Evolutionary conservation across 2,888 invertebrate genomes (phyloP), one percentile per base, ranked within the genome.

Genomic region (Ptilodon capucinus): DNA sequence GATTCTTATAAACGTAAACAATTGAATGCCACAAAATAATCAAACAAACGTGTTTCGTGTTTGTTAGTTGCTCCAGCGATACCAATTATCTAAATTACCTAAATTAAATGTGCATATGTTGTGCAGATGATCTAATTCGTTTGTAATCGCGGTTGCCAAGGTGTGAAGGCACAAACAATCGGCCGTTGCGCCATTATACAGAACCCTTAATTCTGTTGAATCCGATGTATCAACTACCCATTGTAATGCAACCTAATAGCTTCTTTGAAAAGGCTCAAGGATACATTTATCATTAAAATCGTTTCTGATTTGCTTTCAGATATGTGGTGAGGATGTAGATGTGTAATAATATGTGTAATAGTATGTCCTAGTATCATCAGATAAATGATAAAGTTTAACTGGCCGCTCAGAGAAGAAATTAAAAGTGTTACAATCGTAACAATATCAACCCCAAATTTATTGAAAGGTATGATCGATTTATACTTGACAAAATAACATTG

Each of bases 171-270:
- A 57, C 68, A 73, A 73, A 76, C 74, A 76, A 68, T 65, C 44
- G 57, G 47, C 48, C 43, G 40, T 66, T 61, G 53, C 52, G 54
- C 51, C 52, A 52, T 48, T 61, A 52, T 50, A 44, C 54, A 54
- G 53, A 65, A 73, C 62, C 59, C 46, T 56, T 69, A 65, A 75
- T 76, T 75, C 68, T 57, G 54, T 66, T 54, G 73, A 76, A 81
- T 72, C 64, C 54, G 52, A 71, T 71, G 67, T 69, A 62, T 56
- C 66, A 74, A 69, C 62, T 64, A 56, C 53, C 68, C 62, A 69
- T 71, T 71, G 74, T 73, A 73, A 65, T 60, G 51, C 59, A 59
- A 63, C 50, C 45, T 50, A 58, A 62, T 52, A 59, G 59, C 54
- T 63, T 66, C 64, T 60, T 51, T 42, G 63, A 60, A 64, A 56